Evolutionary conservation across 2,888 invertebrate species (phyloP), one percentile per base, ranked within the genome.

Genomic region (Synergus umbraculus): DNA sequence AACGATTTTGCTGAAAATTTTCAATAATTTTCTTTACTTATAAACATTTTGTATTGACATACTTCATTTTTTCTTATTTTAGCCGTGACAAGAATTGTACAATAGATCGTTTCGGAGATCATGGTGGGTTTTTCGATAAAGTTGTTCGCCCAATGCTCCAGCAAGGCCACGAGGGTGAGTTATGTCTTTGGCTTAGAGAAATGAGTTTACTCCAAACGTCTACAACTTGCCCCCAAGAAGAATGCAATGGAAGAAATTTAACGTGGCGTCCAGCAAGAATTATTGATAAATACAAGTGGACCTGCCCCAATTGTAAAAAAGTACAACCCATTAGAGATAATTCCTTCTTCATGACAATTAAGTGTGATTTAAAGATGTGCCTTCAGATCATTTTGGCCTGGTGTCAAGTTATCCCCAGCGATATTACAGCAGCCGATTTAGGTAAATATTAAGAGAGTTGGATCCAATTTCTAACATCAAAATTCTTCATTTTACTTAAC

Each of bases 361-460:
- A 94, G 85, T 95, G 95, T 88, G 94, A 94, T 79, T 92, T 95
- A 76, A 93, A 94, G 82, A 93, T 94, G 87, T 93, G 93, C 65
- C 90, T 95, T 80, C 94, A 95, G 88, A 91, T 95, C 13, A 93
- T 95, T 78, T 89, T 95, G 63, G 95, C 94, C 0, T 96, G 96
- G 96, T 94, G 95, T 90, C 94, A 95, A 86, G 93, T 94, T 88
- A 93, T 93, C n/a, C 94, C 95, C 58, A 88, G 92, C 9, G 93
- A 93, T 77, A 86, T 92, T 43, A 93, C 93, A 64, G 93, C 94
- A 18, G 92, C 93, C 83, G 92, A 93, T 86, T 93, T 95, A 91
- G 94, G 95, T 95, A 81, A 13, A 63, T 13, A 63, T 10, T 10
- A 9, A 41, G n/a, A 15, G 15, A 37, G 0, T 37, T 37, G 5